A percentile compares a stretch with the other conserved stretches of the same genome.
Conservation (phyloP, 2,113 vertebrate species). For the Pseudonaja textilis region DNA sequence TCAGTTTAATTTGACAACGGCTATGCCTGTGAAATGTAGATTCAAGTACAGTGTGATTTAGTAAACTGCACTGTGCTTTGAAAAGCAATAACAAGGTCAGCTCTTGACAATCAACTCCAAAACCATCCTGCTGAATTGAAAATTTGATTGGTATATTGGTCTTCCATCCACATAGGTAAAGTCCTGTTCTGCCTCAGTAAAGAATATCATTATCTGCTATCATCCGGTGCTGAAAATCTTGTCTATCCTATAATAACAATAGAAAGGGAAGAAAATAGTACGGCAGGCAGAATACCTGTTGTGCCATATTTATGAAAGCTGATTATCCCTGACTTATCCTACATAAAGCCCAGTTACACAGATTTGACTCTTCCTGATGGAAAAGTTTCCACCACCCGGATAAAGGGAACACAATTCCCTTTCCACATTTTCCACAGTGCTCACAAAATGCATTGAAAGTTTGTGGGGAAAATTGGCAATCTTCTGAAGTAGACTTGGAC, state of each 20-base stretch:
- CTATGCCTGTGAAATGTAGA: neutral
- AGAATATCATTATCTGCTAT: neutral
- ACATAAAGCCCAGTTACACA: neutral
- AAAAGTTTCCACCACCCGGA: neutral
- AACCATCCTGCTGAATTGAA: neutral
- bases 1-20: neutral
- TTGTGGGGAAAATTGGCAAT: neutral
- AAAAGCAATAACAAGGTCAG: slow-evolving; percentile 5
- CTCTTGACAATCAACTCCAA: slow-evolving; percentile 4
- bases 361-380: neutral
- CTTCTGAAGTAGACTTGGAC: neutral
- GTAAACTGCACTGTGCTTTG: neutral
- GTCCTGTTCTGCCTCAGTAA: neutral
- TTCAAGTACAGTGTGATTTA: neutral
- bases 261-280: neutral
- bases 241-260: neutral
- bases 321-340: neutral
- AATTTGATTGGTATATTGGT: neutral
- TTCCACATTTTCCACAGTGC: neutral
- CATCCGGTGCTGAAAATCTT: neutral
- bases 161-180: neutral
- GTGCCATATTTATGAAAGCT: neutral
- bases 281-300: neutral
- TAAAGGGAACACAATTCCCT: neutral
- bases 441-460: neutral